Conservation (phyloP, 2,113 vertebrate genomes). For the Spizaetus ornatus region DNA sequence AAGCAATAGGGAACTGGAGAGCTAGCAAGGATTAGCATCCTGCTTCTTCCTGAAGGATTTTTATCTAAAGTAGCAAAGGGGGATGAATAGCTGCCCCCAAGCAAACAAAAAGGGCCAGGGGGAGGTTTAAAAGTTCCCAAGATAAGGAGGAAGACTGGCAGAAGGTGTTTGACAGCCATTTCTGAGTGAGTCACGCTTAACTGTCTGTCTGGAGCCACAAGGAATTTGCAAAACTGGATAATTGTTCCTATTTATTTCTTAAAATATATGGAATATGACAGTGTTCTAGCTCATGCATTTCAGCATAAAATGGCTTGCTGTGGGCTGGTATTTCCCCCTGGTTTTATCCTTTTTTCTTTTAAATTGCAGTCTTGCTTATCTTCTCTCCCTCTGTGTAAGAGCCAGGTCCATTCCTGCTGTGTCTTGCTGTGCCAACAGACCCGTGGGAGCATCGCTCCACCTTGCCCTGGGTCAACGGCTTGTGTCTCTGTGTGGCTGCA, state of each 20-base stretch:
- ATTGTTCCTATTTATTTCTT: constrained; percentile 37
- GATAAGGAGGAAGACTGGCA: background rate
- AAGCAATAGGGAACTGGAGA: background rate
- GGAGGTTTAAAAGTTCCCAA: background rate
- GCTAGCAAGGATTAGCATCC: background rate
- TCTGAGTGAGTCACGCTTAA: background rate
- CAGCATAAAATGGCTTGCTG: background rate
- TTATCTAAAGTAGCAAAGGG: background rate
- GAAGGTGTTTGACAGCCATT: background rate
- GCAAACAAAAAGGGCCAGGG: background rate
- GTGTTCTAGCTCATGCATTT: background rate
- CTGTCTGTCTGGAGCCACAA: constrained; percentile 17
- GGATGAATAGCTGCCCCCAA: background rate
- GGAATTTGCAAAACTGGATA: constrained; percentile 18
- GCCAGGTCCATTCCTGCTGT: background rate
- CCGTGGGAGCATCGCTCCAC: background rate
- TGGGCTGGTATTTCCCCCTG: background rate
- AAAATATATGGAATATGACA: background rate
- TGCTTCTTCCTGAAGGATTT: background rate
- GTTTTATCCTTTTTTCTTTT: background rate
- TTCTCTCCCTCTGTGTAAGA: background rate
- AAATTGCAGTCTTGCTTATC: background rate
- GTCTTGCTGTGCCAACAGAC: background rate
- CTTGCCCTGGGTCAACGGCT: accelerated
- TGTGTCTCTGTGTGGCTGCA: background rate